These are phyloP conservation scores for Menidia menidia DNA, from an alignment of 2,797 vertebrate genomes.

Conservation along the genomic window DNA sequence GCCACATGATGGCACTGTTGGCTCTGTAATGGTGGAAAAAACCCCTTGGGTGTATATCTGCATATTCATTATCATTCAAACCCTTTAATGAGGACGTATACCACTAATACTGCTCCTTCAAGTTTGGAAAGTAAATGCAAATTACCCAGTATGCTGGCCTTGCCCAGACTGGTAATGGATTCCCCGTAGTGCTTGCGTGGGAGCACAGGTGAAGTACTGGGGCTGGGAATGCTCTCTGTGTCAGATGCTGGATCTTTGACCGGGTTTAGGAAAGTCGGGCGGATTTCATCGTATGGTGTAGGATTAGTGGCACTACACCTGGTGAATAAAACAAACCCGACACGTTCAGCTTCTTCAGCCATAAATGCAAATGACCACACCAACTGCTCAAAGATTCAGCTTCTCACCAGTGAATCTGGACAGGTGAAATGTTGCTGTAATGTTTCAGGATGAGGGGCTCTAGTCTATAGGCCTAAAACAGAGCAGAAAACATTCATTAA, in stretches of 20 bases:
- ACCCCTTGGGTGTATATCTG: too few species aligned
- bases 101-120: neutral
- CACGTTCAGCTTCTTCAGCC: neutral
- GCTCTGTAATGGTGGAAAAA: neutral
- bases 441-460: conserved; percentile 97
- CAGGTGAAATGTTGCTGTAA: conserved; percentile 95
- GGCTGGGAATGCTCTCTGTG: conserved; percentile 90
- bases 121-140: neutral
- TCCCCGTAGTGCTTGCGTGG: conserved; percentile 92
- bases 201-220: conserved; percentile 92
- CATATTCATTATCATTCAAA: neutral
- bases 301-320: conserved; percentile 91
- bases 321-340: conserved; percentile 7
- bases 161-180: conserved; percentile 97
- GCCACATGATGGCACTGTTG: conserved; percentile 69
- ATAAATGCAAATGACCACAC: neutral
- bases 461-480: conserved; percentile 92
- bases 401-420: conserved; percentile 95
- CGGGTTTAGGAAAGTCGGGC: conserved; percentile 90
- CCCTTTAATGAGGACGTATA: neutral
- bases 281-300: conserved; percentile 90
- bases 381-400: neutral
- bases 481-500: conserved; percentile 1
- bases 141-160: conserved; percentile 92
- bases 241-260: conserved; percentile 89